Base-by-base conservation (phyloP, 2,888 invertebrate genomes). In the Thereva unica region DNA sequence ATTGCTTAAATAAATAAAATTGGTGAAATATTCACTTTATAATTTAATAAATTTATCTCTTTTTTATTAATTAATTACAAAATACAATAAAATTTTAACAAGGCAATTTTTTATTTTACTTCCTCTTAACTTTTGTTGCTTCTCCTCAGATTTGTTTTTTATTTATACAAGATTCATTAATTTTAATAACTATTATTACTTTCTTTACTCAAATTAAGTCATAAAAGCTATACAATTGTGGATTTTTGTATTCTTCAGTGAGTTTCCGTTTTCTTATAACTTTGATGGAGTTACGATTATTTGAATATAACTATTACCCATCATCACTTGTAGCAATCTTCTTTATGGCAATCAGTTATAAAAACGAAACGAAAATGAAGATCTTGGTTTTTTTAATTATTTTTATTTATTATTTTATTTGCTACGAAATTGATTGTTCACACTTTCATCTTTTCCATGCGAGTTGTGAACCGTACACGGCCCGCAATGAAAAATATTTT, bases 1-100 rank as follows among this genome's bases (percentile, higher is more conserved):
- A 23, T 23, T 23, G 1, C 23, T 23, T 23, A 23, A 23, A 23
- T 23, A 23, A 23, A 23, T 23, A 23, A 23, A 23, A 23, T 23
- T 23, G 23, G 23, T 23, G 23, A 23, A 23, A 23, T 23, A 23
- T 23, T 23, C 23, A 23, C 23, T 53, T 64, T 44, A 64, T 64
- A 64, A 64, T 64, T 64, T 64, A 64, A 64, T 64, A 64, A 64
- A 53, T 64, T 53, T 64, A 53, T 53, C 64, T 64, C 64, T 53
- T 64, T 35, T 64, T 64, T 23, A 23, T 23, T 42, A 23, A 64
- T 64, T 64, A 64, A 64, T 64, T 64, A 64, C 64, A 64, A 64
- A 64, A 64, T 64, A 64, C 55, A 64, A 64, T 64, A 64, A 64
- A 64, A 64, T 64, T 61, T 64, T 64, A 68, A 68, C 68, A 68